Base-by-base conservation (phyloP, 1,140 invertebrate species). In the Whitmania pigra region DNA sequence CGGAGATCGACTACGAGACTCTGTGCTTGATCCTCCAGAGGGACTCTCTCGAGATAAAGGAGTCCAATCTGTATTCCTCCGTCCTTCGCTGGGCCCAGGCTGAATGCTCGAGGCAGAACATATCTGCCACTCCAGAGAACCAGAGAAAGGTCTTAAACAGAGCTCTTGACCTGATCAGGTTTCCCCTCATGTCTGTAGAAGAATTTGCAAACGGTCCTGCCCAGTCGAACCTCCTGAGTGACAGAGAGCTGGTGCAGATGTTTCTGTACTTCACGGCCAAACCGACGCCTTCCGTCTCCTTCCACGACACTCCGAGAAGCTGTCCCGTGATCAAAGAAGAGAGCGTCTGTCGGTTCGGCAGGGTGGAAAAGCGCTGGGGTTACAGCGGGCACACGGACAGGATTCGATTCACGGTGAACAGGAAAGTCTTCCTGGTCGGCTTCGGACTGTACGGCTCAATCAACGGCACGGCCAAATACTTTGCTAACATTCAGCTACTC, bases 361-460 rank as follows among this genome's bases (percentile, higher is more conserved):
- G 90, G 78, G 89, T 89, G 6, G 90, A 92, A 78, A 87, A 85
- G 68, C 83, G 89, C 75, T 93, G 91, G 91, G 91, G 91, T 2
- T 93, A 93, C 78, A 90, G 87, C 82, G 91, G 91, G 4, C 90
- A 89, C 0, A 89, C 88, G 74, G 91, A 93, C 82, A 82, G 90
- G 76, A 91, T 60, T 77, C 89, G 90, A 76, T 93, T 94, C 80
- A 87, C 86, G 69, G 90, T 91, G 0, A 91, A 93, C 80, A 84
- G 88, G 75, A 85, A 87, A 74, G 92, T 94, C 75, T 92, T 89
- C 83, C 86, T 94, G 11, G 88, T 91, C 63, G 92, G 91, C 9
- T 93, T 93, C 82, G 91, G 91, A 71, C 83, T 93, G 54, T 93
- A 92, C 82, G 92, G 91, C 22, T 91, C 90, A 66, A 89, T 91